Conservation (phyloP, 2,797 vertebrate species). For the Cossypha caffra region DNA sequence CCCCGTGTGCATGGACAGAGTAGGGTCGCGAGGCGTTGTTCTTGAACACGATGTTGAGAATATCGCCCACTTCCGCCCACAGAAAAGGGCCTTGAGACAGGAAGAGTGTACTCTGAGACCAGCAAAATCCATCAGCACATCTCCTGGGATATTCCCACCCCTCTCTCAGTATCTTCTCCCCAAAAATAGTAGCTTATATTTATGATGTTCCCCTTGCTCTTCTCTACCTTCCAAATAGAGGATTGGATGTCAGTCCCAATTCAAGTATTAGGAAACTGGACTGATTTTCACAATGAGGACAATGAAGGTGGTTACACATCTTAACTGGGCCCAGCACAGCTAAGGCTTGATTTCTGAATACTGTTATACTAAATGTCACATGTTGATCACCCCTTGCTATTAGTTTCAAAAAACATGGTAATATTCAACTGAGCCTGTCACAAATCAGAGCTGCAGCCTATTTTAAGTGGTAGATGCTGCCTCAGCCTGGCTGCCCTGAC, state of each 20-base stretch:
- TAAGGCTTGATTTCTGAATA: not conserved
- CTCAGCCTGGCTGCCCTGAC: not conserved
- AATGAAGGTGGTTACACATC: not conserved
- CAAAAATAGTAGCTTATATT: not conserved
- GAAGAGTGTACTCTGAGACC: not conserved
- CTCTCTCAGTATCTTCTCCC: not conserved
- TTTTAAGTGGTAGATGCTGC: not conserved
- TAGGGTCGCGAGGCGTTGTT: constrained; percentile 76
- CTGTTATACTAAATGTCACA: not conserved
- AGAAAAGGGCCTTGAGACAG: constrained; percentile 75
- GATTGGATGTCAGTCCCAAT: not conserved
- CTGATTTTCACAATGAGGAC: not conserved
- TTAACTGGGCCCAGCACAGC: not conserved
- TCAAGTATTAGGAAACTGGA: not conserved
- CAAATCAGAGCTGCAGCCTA: not conserved
- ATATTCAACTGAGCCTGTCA: not conserved
- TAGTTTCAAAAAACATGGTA: not conserved
- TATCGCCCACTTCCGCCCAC: constrained; percentile 78
- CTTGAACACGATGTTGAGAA: constrained; percentile 78
- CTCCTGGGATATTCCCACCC: not conserved
- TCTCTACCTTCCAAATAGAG: not conserved
- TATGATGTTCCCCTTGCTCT: not conserved
- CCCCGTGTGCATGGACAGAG: constrained; percentile 76
- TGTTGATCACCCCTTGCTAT: not conserved
- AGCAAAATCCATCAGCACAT: not conserved